Evolutionary conservation across 2,888 invertebrate genomes (phyloP).

Genomic region (Caenorhabditis japonica): DNA sequence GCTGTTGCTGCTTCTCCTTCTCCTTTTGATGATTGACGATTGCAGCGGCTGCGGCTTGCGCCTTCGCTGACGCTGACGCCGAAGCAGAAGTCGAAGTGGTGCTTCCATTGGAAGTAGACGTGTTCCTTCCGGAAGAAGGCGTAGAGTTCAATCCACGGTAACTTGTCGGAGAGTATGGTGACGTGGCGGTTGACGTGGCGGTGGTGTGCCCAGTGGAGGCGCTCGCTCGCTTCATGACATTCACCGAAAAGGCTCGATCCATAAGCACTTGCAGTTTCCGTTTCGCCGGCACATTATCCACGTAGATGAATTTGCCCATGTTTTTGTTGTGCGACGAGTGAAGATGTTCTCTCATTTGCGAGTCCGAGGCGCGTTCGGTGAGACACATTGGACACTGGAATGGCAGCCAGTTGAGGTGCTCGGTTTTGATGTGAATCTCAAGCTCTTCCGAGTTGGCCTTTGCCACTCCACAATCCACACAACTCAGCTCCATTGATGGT

Average conservation of each 20-base stretch:
- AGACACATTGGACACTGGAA: slow-evolving; percentile 75
- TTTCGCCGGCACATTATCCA: slow-evolving; percentile 74
- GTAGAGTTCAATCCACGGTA: slow-evolving; percentile 23
- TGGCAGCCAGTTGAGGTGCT: slow-evolving; percentile 76
- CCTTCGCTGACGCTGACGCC: background rate
- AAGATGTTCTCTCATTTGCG: slow-evolving; percentile 76
- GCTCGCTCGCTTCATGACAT: slow-evolving; percentile 31
- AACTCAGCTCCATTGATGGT: slow-evolving; percentile 68
- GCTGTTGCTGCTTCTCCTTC: slow-evolving; percentile 24
- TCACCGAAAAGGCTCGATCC: slow-evolving; percentile 62
- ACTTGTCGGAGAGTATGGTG: slow-evolving; percentile 28
- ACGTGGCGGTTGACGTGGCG: slow-evolving; percentile 16
- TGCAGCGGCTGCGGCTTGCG: slow-evolving; percentile 47
- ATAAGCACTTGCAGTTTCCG: slow-evolving; percentile 70
- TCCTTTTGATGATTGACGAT: slow-evolving; percentile 43
- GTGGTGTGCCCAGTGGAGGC: slow-evolving; percentile 3
- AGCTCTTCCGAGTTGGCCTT: slow-evolving; percentile 73
- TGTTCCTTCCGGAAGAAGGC: slow-evolving; percentile 45
- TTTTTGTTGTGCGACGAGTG: slow-evolving; percentile 72
- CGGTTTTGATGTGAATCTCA: slow-evolving; percentile 72
- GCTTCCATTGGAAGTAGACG: slow-evolving; percentile 33
- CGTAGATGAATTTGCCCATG: slow-evolving; percentile 73
- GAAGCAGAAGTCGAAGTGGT: slow-evolving; percentile 1
- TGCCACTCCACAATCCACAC: slow-evolving; percentile 71
- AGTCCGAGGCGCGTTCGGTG: slow-evolving; percentile 71